These are phyloP conservation scores for Drosophila novamexicana DNA, from an alignment of 1,140 invertebrate genomes.

Conservation along the genomic window DNA sequence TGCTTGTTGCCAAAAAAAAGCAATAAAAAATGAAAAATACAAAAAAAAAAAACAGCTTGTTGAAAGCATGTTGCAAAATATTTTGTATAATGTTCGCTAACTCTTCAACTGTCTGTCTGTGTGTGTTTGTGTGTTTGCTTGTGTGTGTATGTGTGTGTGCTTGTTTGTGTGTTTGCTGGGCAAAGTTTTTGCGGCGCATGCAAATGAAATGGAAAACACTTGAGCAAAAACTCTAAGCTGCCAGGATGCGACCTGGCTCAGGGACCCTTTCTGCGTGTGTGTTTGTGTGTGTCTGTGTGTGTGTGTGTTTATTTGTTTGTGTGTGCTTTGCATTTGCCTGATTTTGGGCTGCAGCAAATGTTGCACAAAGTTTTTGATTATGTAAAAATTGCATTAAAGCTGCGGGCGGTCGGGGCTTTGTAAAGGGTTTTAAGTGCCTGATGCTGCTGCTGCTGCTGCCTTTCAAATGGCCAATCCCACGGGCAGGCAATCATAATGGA, in stretches of 20 bases:
- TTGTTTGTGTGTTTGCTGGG: conserved; percentile 44
- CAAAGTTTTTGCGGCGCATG: conserved; percentile 64
- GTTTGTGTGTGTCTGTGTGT: background rate
- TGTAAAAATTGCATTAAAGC: conserved; percentile 63
- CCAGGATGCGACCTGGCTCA: conserved; percentile 34
- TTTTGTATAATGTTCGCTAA: conserved; percentile 47
- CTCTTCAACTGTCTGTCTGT: conserved; percentile 42
- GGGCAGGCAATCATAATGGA: conserved; percentile 37
- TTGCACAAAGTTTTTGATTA: conserved; percentile 64
- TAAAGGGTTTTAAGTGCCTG: conserved; percentile 24
- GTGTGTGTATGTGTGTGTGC: conserved; percentile 1
- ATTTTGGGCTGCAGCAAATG: conserved; percentile 43
- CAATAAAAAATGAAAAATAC: background rate
- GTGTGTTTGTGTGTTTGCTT: conserved; percentile 15
- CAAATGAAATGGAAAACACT: conserved; percentile 79
- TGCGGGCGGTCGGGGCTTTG: conserved; percentile 13
- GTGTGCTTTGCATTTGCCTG: conserved; percentile 31
- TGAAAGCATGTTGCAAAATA: conserved; percentile 67
- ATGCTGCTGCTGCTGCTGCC: conserved; percentile 4
- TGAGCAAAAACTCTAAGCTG: conserved; percentile 57
- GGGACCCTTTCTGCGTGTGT: conserved; percentile 3
- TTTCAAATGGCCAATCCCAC: conserved; percentile 37
- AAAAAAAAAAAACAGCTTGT: conserved; percentile 22
- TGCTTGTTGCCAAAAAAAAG: conserved; percentile 35
- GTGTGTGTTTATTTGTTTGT: conserved; percentile 2